phyloP scores from a whole-genome alignment of 2,113 vertebrate genomes.

The Ciconia stormi region DNA sequence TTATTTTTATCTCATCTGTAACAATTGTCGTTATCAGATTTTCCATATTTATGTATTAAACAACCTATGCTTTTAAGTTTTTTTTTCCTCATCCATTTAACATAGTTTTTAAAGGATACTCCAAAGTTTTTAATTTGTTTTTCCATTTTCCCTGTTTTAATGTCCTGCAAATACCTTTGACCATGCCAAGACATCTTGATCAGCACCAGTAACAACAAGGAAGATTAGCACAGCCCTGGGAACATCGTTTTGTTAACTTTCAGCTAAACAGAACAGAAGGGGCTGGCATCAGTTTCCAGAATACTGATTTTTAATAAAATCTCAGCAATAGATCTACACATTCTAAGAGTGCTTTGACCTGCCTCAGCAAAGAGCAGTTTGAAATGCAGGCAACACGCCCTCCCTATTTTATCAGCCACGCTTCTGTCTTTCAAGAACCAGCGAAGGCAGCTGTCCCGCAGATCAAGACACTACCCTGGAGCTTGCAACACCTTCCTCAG shows the following conservation, averaged over 20 bases:
- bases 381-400: background rate
- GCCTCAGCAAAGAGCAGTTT: background rate
- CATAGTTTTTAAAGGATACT: conserved; percentile 40
- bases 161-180: conserved; percentile 55
- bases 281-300: background rate
- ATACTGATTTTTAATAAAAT: background rate
- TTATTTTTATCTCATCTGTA: conserved; percentile 50
- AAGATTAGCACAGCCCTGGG: background rate
- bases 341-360: background rate
- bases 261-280: background rate
- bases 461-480: background rate
- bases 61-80: conserved; percentile 45
- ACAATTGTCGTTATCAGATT: conserved; percentile 8
- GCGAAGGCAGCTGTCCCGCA: fast-evolving
- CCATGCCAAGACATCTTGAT: conserved; percentile 31
- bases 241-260: background rate
- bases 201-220: conserved; percentile 38
- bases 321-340: background rate
- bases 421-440: background rate
- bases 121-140: conserved; percentile 51
- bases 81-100: conserved; percentile 25
- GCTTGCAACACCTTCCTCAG: background rate
- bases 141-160: conserved; percentile 60
- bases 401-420: background rate
- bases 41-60: conserved; percentile 66